Percentiles rank a stretch among this genome's conserved stretches.
Conservation (phyloP, 2,888 invertebrate species). For the Agriopis marginaria region DNA sequence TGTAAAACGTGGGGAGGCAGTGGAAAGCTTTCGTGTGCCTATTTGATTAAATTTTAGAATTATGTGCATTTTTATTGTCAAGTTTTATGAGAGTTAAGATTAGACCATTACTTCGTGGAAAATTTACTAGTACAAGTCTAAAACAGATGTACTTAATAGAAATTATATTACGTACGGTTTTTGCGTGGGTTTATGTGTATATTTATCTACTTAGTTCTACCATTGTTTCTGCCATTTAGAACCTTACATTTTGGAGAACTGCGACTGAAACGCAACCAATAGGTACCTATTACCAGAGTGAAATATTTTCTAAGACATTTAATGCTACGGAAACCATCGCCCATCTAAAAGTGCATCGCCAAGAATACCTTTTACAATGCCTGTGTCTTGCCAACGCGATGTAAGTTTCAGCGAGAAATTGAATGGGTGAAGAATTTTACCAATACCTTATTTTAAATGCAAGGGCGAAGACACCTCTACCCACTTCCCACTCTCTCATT, state of each 20-base stretch:
- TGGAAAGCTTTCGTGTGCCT: slow-evolving; percentile 14
- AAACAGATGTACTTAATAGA: background rate
- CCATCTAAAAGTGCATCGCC: slow-evolving; percentile 17
- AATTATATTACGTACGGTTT: no score
- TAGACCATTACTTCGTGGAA: slow-evolving; percentile 9
- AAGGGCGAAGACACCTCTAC: no score
- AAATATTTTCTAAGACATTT: background rate
- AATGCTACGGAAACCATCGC: background rate
- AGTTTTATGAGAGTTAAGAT: slow-evolving; percentile 25
- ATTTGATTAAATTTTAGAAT: slow-evolving; percentile 27
- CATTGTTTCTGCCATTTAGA: no score
- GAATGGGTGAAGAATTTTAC: no score
- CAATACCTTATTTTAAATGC: no score
- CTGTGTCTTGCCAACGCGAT: slow-evolving; percentile 6
- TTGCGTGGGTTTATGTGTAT: no score
- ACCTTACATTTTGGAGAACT: no score
- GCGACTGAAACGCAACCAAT: no score
- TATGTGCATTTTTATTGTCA: slow-evolving; percentile 26
- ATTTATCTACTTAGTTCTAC: no score
- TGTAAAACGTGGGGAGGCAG: slow-evolving; percentile 19
- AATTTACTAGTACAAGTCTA: background rate
- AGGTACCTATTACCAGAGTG: background rate
- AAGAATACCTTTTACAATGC: slow-evolving; percentile 16
- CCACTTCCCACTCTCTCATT: no score
- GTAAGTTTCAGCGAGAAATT: slow-evolving; percentile 8